phyloP scores from a whole-genome alignment of 2,888 invertebrate genomes.

The Aquatica leii region DNA sequence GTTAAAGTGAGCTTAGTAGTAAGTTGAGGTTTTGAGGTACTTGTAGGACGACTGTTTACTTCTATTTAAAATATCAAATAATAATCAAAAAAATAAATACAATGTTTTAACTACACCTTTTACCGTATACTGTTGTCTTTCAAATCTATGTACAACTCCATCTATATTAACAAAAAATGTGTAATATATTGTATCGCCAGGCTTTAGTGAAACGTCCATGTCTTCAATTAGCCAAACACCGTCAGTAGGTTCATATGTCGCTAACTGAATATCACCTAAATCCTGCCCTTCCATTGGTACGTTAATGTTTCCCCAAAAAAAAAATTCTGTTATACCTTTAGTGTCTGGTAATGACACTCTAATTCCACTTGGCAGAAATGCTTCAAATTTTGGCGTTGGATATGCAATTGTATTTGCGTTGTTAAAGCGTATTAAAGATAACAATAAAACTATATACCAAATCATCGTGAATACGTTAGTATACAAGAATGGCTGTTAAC shows the following conservation, averaged over 20 bases:
- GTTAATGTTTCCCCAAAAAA: conserved; percentile 14
- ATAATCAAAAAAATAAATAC: too few relatives aligned
- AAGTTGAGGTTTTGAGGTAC: too few relatives aligned
- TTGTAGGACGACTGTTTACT: neutral
- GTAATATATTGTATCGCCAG: conserved; percentile 1
- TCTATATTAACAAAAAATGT: conserved; percentile 1
- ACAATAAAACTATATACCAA: too few relatives aligned
- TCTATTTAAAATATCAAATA: too few relatives aligned
- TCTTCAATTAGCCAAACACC: conserved; percentile 9
- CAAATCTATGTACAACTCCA: neutral
- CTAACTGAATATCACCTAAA: neutral
- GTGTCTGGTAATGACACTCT: neutral
- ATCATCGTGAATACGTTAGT: too few relatives aligned
- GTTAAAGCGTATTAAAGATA: neutral
- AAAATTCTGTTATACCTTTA: neutral
- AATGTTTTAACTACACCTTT: too few relatives aligned
- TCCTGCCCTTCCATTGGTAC: neutral
- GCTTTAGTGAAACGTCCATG: neutral
- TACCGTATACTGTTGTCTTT: neutral
- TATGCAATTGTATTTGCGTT: neutral
- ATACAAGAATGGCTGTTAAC: too few relatives aligned
- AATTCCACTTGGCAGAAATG: conserved; percentile 1
- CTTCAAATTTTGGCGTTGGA: neutral
- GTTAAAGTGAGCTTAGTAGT: too few relatives aligned
- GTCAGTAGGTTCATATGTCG: neutral